A percentile compares a stretch with the other conserved stretches of the same genome.
Conservation (phyloP, 2,797 vertebrate species). For the Poecilia velifera region DNA sequence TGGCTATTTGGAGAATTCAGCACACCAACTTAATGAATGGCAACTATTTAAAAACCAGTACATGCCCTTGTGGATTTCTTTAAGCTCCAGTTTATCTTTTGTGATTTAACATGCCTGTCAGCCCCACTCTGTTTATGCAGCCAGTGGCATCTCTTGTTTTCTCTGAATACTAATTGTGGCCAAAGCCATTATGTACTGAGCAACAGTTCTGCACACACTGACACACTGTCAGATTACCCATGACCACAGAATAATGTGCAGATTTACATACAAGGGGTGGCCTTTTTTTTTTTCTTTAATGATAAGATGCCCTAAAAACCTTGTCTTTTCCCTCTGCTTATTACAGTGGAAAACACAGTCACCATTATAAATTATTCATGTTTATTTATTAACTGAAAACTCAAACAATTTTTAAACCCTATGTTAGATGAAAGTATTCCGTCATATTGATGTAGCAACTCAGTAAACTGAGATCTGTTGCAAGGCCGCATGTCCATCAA, state of each 20-base stretch:
- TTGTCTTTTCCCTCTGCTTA: constrained; percentile 40
- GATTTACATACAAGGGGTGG: constrained; percentile 71
- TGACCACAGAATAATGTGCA: constrained; percentile 79
- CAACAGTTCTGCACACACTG: constrained; percentile 68
- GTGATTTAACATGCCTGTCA: constrained; percentile 77
- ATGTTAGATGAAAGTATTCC: constrained; percentile 44
- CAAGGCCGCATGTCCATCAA: constrained; percentile 23
- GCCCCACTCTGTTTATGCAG: constrained; percentile 63
- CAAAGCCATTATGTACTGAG: constrained; percentile 69
- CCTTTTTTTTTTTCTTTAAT: constrained; percentile 22
- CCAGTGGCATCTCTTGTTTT: constrained; percentile 73
- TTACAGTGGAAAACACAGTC: constrained; percentile 65
- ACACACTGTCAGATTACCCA: constrained; percentile 72
- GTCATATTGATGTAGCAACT: constrained; percentile 44
- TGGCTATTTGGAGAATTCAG: background rate
- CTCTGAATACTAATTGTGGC: constrained; percentile 80
- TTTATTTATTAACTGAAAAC: constrained; percentile 39
- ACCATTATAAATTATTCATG: constrained; percentile 74
- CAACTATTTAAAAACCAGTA: constrained; percentile 70
- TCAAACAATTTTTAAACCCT: constrained; percentile 38
- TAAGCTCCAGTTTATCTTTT: constrained; percentile 73
- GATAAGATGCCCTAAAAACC: constrained; percentile 64
- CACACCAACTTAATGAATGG: constrained; percentile 65
- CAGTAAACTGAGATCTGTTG: constrained; percentile 54
- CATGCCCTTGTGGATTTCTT: constrained; percentile 67